A percentile compares a stretch with the other conserved stretches of the same genome.
These are phyloP conservation scores for Andrena marginata DNA, from an alignment of 2,888 invertebrate genomes.

Conservation along the genomic window DNA sequence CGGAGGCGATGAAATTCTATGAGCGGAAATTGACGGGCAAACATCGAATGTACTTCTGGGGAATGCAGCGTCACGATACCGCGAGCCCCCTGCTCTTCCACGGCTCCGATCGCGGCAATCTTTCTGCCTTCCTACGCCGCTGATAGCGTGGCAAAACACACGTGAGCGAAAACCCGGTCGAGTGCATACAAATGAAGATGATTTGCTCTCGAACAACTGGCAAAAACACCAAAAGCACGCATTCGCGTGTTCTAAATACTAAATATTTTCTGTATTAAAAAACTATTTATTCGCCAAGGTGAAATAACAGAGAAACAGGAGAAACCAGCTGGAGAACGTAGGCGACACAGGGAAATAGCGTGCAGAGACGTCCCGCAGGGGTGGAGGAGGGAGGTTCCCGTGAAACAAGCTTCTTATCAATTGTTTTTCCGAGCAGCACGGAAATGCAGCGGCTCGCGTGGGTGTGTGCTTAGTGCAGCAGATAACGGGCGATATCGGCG, in stretches of 20 bases:
- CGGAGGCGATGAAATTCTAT: neutral
- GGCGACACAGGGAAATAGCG: slow-evolving; percentile 12
- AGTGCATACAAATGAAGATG: slow-evolving; percentile 33
- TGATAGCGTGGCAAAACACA: slow-evolving; percentile 53
- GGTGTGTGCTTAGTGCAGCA: slow-evolving; percentile 13
- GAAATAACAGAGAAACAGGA: slow-evolving; percentile 13
- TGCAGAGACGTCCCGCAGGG: neutral
- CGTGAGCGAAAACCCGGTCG: slow-evolving; percentile 13
- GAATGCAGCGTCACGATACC: neutral
- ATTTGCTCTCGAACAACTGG: slow-evolving; percentile 10
- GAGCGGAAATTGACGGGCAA: neutral
- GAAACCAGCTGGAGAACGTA: slow-evolving; percentile 2
- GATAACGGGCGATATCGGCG: slow-evolving; percentile 58
- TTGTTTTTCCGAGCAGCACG: slow-evolving; percentile 52
- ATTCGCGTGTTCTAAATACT: neutral
- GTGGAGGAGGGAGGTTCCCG: neutral
- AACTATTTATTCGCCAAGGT: too few species aligned
- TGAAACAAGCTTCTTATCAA: slow-evolving; percentile 52
- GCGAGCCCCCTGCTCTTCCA: slow-evolving; percentile 5
- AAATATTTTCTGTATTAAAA: too few species aligned
- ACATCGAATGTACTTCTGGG: neutral
- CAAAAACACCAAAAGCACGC: neutral
- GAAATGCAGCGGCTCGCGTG: slow-evolving; percentile 41
- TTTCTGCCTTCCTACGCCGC: slow-evolving; percentile 17
- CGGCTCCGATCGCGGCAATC: neutral